Evolutionary conservation across 2,888 invertebrate species (phyloP).

Genomic region (Hololepta plana): DNA sequence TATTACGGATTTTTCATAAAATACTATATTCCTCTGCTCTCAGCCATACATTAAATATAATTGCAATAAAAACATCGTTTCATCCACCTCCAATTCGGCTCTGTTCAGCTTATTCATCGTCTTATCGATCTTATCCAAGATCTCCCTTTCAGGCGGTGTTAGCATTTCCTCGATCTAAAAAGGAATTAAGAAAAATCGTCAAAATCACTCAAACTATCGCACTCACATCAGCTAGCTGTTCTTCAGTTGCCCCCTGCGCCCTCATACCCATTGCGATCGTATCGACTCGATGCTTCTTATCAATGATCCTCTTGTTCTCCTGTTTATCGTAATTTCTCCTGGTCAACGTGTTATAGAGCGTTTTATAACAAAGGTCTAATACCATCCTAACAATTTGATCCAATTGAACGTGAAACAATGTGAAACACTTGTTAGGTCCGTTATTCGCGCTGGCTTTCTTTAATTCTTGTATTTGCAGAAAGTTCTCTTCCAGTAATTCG

Average conservation of each 20-base stretch:
- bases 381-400: conserved; percentile 49
- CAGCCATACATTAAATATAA: conserved; percentile 47
- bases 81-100: conserved; percentile 64
- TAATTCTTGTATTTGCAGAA: conserved; percentile 52
- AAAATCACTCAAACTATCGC: conserved; percentile 6
- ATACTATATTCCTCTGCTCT: no score
- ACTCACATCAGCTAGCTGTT: conserved; percentile 62
- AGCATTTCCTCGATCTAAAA: conserved; percentile 67
- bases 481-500: conserved; percentile 65
- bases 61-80: conserved; percentile 64
- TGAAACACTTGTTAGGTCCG: conserved; percentile 65
- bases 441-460: conserved; percentile 40
- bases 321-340: conserved; percentile 43
- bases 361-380: conserved; percentile 52
- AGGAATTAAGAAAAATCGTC: conserved; percentile 8
- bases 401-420: conserved; percentile 55
- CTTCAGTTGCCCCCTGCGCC: conserved; percentile 56
- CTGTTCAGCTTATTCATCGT: conserved; percentile 59
- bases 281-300: conserved; percentile 74
- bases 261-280: conserved; percentile 64
- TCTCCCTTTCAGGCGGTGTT: conserved; percentile 65
- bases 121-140: conserved; percentile 54
- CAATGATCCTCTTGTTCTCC: conserved; percentile 61
- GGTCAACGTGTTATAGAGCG: conserved; percentile 47
- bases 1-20: no score